A percentile compares a stretch with the other conserved stretches of the same genome.
phyloP scores from a whole-genome alignment of 2,888 invertebrate species.

The Cheilosia pagana region DNA sequence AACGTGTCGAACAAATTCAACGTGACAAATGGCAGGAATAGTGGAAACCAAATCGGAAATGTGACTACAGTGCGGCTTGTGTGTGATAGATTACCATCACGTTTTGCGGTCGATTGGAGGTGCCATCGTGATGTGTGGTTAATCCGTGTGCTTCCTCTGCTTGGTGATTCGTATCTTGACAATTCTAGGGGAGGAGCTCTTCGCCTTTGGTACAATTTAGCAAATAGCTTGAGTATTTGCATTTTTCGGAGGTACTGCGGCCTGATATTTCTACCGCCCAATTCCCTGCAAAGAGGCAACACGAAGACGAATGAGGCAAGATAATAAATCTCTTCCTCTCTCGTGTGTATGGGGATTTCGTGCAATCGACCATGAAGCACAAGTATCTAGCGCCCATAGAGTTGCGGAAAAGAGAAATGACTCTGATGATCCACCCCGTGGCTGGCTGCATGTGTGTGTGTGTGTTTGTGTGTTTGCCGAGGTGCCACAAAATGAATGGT shows the following conservation, averaged over 20 bases:
- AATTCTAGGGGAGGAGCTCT: constrained; percentile 20
- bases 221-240: constrained; percentile 63
- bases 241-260: constrained; percentile 45
- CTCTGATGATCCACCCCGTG: constrained; percentile 12
- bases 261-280: neutral
- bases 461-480: constrained; percentile 17
- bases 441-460: neutral
- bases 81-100: constrained; percentile 69
- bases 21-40: constrained; percentile 67
- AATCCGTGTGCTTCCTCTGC: constrained; percentile 43
- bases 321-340: constrained; percentile 62
- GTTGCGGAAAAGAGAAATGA: constrained; percentile 61
- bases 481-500: constrained; percentile 72
- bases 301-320: constrained; percentile 36
- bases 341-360: constrained; percentile 26
- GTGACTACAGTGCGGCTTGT: constrained; percentile 28
- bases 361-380: constrained; percentile 63
- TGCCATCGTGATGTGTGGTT: constrained; percentile 70
- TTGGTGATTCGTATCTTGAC: constrained; percentile 55
- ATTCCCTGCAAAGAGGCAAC: neutral
- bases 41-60: constrained; percentile 56
- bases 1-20: constrained; percentile 66
- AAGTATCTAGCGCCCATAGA: constrained; percentile 60
- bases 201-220: constrained; percentile 53
- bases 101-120: constrained; percentile 73